phyloP scores from a whole-genome alignment of 2,888 invertebrate species.

The Nomada ruficornis region DNA sequence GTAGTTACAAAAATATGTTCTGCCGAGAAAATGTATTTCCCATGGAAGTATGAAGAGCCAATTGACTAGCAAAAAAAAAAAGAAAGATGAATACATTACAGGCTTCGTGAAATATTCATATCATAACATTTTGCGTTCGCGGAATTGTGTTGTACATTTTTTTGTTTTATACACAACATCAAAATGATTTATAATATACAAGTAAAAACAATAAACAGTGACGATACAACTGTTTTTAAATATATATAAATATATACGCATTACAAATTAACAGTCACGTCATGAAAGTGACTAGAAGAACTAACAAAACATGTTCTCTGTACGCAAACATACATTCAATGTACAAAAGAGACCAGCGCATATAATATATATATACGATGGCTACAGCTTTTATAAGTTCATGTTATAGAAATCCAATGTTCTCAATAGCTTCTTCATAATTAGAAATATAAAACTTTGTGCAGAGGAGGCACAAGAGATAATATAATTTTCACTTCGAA shows the following conservation, averaged over 20 bases:
- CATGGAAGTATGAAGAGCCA: slow-evolving; percentile 42
- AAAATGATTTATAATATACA: slow-evolving; percentile 44
- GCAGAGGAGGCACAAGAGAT: slow-evolving; percentile 40
- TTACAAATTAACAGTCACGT: slow-evolving; percentile 54
- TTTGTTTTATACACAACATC: slow-evolving; percentile 39
- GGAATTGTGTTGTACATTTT: slow-evolving; percentile 42
- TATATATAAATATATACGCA: slow-evolving; percentile 45
- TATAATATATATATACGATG: slow-evolving; percentile 20
- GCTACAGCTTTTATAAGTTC: slow-evolving; percentile 50
- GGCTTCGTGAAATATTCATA: slow-evolving; percentile 42
- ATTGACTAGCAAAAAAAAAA: slow-evolving; percentile 60
- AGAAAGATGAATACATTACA: slow-evolving; percentile 39
- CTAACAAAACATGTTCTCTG: slow-evolving; percentile 48
- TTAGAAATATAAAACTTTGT: slow-evolving; percentile 33
- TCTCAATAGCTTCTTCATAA: slow-evolving; percentile 33
- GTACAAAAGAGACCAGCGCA: slow-evolving; percentile 44
- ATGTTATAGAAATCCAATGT: slow-evolving; percentile 46
- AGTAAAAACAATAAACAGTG: slow-evolving; percentile 39
- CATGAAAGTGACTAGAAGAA: slow-evolving; percentile 30
- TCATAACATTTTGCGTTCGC: slow-evolving; percentile 22
- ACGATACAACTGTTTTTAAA: slow-evolving; percentile 43
- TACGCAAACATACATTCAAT: slow-evolving; percentile 60
- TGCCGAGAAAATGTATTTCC: slow-evolving; percentile 51
- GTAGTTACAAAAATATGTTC: slow-evolving; percentile 42
- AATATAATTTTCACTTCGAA: slow-evolving; percentile 38